Base-by-base conservation (phyloP, 2,888 invertebrate genomes). In the Acrobasis consociella region DNA sequence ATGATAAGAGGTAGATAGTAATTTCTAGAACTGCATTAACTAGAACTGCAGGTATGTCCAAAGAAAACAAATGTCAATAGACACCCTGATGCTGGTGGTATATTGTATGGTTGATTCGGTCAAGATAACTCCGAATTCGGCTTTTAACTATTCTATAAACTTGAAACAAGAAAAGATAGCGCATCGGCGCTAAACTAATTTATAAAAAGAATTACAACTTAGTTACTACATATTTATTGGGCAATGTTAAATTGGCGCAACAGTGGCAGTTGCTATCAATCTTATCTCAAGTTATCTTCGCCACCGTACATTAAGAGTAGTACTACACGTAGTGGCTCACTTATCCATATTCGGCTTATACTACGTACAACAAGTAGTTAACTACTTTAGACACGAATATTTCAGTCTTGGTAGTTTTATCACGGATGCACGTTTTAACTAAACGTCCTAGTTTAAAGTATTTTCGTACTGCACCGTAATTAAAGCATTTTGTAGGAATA, bases 1-100 rank as follows among this genome's bases (percentile, higher is more conserved):
- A 85, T 73, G 76, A 85, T 81, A 89, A 89, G 92, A 92, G 91
- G 91, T 92, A 92, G 91, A 88, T 91, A 85, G 86, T 87, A 89
- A 91, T 90, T 90, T 88, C 86, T 86, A 87, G 84, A 87, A 82
- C 82, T 75, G 70, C 82, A 79, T 78, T 72, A 82, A 82, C 82
- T 86, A 86, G 74, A 81, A 82, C 79, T 82, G 82, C 78, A 85
- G 83, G 79, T 80, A 81, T 72, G 79, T 39, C 39, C 39, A 39
- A 42, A 55, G 38, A 55, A 31, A 31, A 31, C 5, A 78, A 78
- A 75, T 55, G 38, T 42, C 51, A 31, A 31, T 8, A 15, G 38
- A 16, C 15, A n/a, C 15, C 11, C 39, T n/a, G 38, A 8, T 13
- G 52, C 52, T 56, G 55, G 39, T 39, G 39, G 55, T 38, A 39